Evolutionary conservation across 23 tunicate genomes (phyloP).

Genomic region (Styela plicata): DNA sequence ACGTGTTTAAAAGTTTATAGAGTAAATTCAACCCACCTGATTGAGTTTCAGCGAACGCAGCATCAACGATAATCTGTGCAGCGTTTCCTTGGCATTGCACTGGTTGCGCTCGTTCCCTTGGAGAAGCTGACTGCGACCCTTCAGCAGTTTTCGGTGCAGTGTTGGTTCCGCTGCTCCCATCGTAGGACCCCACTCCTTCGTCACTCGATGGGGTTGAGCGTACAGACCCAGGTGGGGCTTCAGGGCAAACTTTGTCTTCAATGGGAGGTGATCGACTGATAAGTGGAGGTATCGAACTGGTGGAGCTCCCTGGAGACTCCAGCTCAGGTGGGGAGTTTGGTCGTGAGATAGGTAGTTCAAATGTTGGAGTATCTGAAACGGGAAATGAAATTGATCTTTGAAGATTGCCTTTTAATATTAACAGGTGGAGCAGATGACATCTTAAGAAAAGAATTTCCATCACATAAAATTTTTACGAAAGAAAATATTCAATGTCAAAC

Average conservation of each 20-base stretch:
- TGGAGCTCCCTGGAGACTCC: slow-evolving; percentile 7
- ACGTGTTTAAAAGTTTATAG: too few species aligned
- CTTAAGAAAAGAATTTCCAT: too few species aligned
- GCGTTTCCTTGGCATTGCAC: too few species aligned
- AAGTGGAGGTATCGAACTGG: slow-evolving; percentile 11
- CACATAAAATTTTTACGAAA: too few species aligned
- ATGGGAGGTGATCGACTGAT: not conserved
- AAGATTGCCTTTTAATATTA: too few species aligned
- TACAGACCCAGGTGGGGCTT: slow-evolving; percentile 17
- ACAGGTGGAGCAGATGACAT: too few species aligned
- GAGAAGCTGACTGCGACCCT: slow-evolving; percentile 4
- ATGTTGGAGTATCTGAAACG: slow-evolving; percentile 13
- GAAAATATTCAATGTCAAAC: too few species aligned
- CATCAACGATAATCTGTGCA: too few species aligned
- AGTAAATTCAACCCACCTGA: too few species aligned
- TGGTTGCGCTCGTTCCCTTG: not conserved
- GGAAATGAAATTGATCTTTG: too few species aligned
- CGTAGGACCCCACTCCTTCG: slow-evolving; percentile 72
- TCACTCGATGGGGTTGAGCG: slow-evolving; percentile 50
- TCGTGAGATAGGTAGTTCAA: slow-evolving; percentile 6
- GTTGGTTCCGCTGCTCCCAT: slow-evolving; percentile 35
- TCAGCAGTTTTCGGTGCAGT: slow-evolving; percentile 23
- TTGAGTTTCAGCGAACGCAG: too few species aligned
- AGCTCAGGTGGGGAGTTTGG: slow-evolving; percentile 1
- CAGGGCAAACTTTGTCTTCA: slow-evolving; percentile 2